Evolutionary conservation across 2,797 vertebrate species (phyloP).

Genomic region (Lacerta viridis): DNA sequence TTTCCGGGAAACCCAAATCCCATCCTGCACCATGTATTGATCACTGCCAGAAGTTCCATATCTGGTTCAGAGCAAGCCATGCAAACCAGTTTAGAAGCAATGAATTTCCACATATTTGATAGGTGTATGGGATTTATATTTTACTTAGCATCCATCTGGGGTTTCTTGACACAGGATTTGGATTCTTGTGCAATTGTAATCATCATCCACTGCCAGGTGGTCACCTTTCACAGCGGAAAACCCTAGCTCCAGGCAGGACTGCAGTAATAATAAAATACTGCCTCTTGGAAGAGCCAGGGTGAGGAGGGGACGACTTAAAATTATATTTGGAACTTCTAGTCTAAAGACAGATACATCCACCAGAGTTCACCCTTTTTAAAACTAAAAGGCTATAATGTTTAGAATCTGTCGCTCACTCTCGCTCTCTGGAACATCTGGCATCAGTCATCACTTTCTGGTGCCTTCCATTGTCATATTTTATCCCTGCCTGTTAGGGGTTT

Average conservation of each 20-base stretch:
- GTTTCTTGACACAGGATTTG: neutral
- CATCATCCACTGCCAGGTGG: neutral
- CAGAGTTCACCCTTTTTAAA: slow-evolving; percentile 2
- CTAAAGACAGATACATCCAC: slow-evolving; percentile 31
- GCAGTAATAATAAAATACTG: neutral
- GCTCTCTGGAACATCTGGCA: slow-evolving; percentile 55
- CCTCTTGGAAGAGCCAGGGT: neutral
- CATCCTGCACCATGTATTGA: neutral
- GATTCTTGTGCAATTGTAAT: neutral
- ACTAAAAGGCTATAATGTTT: slow-evolving; percentile 58
- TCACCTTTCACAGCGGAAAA: slow-evolving; percentile 9
- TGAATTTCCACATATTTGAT: neutral
- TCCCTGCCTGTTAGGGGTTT: slow-evolving; percentile 58
- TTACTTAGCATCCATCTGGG: neutral
- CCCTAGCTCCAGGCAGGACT: neutral
- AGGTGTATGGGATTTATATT: neutral
- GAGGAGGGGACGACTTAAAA: neutral
- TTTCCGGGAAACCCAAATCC: neutral
- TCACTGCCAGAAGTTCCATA: neutral
- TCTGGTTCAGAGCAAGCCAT: neutral
- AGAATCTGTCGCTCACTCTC: slow-evolving; percentile 46
- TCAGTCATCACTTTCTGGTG: slow-evolving; percentile 48
- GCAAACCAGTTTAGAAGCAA: neutral
- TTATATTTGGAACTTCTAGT: slow-evolving; percentile 39
- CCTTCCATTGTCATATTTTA: slow-evolving; percentile 62